Conservation (phyloP, 2,888 invertebrate species). For the Lepidochitona cinerea region DNA sequence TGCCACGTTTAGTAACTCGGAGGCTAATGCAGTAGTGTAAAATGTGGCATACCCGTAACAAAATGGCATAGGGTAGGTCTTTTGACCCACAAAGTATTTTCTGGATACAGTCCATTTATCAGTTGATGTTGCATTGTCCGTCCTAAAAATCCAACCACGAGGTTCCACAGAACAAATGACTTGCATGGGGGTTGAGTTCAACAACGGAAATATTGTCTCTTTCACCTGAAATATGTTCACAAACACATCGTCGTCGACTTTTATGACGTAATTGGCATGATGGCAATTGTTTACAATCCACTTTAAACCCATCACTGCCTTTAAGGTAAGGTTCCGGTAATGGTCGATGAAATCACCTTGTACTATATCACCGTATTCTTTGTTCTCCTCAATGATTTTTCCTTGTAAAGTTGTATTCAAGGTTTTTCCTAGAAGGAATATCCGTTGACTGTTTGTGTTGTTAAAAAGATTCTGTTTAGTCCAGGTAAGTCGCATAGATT, state of each 20-base stretch:
- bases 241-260: conserved; percentile 7
- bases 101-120: not conserved
- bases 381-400: not conserved
- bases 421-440: not conserved
- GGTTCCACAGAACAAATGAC: not conserved
- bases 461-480: not conserved
- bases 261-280: not conserved
- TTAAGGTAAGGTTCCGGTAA: conserved; percentile 4
- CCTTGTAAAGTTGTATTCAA: not conserved
- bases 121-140: not conserved
- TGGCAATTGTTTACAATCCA: not conserved
- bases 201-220: not conserved
- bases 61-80: conserved; percentile 29
- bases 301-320: not conserved
- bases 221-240: not conserved
- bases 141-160: not conserved
- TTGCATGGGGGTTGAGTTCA: not conserved
- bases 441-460: not conserved
- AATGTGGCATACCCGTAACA: conserved; percentile 36
- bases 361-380: not conserved
- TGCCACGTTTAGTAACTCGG: conserved; percentile 27
- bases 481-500: not conserved
- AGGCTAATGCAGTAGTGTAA: conserved; percentile 19
- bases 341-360: not conserved
- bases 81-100: not conserved